Conservation (phyloP, 2,888 invertebrate genomes). For the Chorisops tibialis region DNA sequence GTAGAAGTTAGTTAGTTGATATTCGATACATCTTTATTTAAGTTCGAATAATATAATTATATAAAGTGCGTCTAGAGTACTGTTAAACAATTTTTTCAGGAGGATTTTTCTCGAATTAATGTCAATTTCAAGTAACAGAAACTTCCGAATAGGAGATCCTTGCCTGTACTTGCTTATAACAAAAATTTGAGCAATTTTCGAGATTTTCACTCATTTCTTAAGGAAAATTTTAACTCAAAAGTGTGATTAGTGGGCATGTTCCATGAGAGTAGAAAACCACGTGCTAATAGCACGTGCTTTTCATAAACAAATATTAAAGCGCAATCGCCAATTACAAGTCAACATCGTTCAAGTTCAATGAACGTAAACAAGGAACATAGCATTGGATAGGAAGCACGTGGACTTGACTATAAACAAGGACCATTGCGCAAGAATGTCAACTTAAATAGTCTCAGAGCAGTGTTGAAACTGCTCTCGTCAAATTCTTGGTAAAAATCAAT, state of each 20-base stretch:
- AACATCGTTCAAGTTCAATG: slow-evolving; percentile 8
- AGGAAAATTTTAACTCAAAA: neutral
- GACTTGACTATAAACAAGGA: slow-evolving; percentile 14
- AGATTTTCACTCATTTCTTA: neutral
- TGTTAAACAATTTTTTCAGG: too few species aligned
- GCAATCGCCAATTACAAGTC: slow-evolving; percentile 8
- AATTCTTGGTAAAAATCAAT: slow-evolving; percentile 14
- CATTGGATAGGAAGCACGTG: slow-evolving; percentile 5
- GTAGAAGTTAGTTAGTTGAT: too few species aligned
- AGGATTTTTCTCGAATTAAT: too few species aligned
- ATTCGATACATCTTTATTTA: too few species aligned
- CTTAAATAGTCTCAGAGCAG: neutral
- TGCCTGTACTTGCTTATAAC: too few species aligned
- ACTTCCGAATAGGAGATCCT: too few species aligned
- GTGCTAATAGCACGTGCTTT: neutral
- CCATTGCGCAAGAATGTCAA: slow-evolving; percentile 6
- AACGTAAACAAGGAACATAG: slow-evolving; percentile 14
- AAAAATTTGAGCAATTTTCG: too few species aligned
- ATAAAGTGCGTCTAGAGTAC: too few species aligned
- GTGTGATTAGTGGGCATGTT: neutral
- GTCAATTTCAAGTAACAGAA: too few species aligned
- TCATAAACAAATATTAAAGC: slow-evolving; percentile 7
- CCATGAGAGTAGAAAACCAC: neutral
- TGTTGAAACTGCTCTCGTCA: neutral
- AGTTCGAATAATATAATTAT: too few species aligned